Base-by-base conservation (phyloP, 2,113 vertebrate species). In the Numenius arquata region DNA sequence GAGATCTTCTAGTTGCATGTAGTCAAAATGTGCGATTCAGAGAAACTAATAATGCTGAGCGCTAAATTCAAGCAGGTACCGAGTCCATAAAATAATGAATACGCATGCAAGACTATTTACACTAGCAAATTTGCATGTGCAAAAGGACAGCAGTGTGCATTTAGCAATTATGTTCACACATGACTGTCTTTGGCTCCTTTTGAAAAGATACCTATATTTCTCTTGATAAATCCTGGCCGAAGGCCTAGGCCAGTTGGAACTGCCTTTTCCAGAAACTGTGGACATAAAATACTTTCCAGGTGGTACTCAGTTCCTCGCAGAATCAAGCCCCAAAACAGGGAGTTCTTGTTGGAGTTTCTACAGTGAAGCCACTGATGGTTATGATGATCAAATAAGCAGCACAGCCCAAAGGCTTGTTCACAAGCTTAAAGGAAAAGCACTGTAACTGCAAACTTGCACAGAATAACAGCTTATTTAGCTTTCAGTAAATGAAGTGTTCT, bases 401-500 rank as follows among this genome's bases (percentile, higher is more conserved):
- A 66, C 23, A 85, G 80, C 76, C 88, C 76, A 78, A 92, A 96
- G 65, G 73, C 70, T 80, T 96, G 83, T 80, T 96, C 85, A 86
- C 73, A 85, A 61, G 38, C 79, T 94, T 82, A 72, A 95, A 96
- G 79, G 61, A 91, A 94, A 94, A 94, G 74, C 82, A 82, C 76
- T 83, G 81, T 83, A 94, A 95, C 59, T 85, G 73, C 82, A 96
- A 95, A 88, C 87, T 89, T 95, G 32, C 77, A 85, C 87, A 89
- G 86, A 93, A 87, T 78, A 96, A 83, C 76, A 92, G 74, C 68
- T 85, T 96, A 93, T 96, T 97, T 97, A 96, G 92, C 52, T 92
- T 91, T 74, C 82, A 94, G 94, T 89, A 96, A 96, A 97, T 95
- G 81, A 96, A 95, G 86, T 91, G 88, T 53, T 93, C 65, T 95